Base-by-base conservation (phyloP, 2,113 vertebrate species). In the Oreotragus oreotragus region DNA sequence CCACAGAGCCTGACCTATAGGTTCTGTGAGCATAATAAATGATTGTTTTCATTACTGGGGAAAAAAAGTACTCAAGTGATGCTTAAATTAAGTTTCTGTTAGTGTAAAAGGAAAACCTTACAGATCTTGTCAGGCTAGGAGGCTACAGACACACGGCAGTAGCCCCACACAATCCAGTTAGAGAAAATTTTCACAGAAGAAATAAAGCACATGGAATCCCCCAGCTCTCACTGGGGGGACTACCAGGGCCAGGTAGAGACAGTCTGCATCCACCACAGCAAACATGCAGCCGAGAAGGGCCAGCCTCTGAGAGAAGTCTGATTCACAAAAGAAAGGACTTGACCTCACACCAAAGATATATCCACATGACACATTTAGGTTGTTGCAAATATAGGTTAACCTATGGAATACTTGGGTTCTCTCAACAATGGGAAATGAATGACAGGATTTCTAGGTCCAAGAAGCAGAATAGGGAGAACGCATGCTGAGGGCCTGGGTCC, bases 11-110 rank as follows among this genome's bases (percentile, higher is more conserved):
- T 73, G 43, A 11, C 7, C 53, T 62, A 25, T 23, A 36, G 73
- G 28, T 11, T 53, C 53, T 62, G 19, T 28, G 36, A 49, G 19
- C 47, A 49, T 15, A 45, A 30, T 30, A 70, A 57, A 70, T 53
- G 33, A 33, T 23, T 73, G 21, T 17, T 86, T 58, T 66, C 13
- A 21, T 23, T n/a, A 55, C 55, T 47, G 80, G 80, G 21, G 12
- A 0, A 3, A 8, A 43, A 33, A 57, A 14, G 25, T 15, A 51
- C 23, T 85, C 39, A 13, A 51, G 17, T 39, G 28, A 62, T 2
- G 15, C 58, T 62, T 90, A 53, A 51, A 60, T n/a, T 79, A 58
- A 23, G 43, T 93, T 95, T 45, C 51, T 43, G 28, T 85, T 39
- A n/a, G 17, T 73, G 47, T 21, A 81, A 53, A 33, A 33, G 70